Percentiles rank a stretch among this genome's conserved stretches.
Conservation (phyloP, 2,113 vertebrate genomes). For the Peromyscus californicus region DNA sequence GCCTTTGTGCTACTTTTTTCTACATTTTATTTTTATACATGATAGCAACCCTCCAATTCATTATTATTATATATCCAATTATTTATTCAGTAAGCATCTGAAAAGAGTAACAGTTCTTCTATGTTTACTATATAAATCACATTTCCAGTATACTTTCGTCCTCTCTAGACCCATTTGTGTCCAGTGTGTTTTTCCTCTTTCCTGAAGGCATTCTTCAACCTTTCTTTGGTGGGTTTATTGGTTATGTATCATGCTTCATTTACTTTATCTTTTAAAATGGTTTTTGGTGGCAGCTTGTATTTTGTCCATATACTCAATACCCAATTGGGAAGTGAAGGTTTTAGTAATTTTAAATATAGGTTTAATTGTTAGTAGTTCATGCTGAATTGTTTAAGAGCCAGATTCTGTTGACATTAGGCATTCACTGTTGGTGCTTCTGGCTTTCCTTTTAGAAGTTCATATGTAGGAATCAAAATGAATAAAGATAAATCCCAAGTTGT, state of each 20-base stretch:
- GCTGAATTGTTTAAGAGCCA: background rate
- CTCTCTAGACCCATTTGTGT: background rate
- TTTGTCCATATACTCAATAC: background rate
- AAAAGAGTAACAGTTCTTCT: background rate
- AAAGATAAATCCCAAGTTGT: background rate
- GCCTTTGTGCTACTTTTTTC: background rate
- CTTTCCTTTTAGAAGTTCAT: background rate
- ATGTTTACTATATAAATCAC: background rate
- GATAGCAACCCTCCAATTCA: background rate
- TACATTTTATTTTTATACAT: constrained; percentile 48
- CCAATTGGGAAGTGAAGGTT: background rate
- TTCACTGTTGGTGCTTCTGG: background rate
- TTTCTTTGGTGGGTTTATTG: background rate
- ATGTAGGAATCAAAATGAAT: background rate
- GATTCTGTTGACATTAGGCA: background rate
- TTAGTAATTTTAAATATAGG: constrained; percentile 44
- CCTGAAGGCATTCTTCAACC: background rate
- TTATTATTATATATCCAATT: constrained; percentile 2
- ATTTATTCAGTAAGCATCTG: background rate
- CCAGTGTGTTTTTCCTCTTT: background rate
- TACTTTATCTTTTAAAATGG: background rate
- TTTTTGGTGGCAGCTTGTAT: background rate
- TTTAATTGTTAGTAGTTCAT: background rate
- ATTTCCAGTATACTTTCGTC: background rate
- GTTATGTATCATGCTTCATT: background rate